phyloP scores from a whole-genome alignment of 2,113 vertebrate genomes.

The Casuarius casuarius region DNA sequence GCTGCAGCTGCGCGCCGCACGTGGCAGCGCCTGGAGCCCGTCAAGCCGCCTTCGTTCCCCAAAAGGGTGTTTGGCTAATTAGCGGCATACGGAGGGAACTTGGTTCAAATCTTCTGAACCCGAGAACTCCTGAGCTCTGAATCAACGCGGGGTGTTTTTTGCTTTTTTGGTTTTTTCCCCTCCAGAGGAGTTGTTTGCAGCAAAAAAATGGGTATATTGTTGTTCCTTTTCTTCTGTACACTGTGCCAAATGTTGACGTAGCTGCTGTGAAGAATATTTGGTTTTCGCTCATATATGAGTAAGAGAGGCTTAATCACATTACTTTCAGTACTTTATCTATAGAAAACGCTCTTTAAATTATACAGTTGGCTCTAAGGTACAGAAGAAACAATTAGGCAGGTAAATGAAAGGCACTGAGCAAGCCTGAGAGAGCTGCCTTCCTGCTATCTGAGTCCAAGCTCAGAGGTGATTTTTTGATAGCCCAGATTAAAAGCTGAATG shows the following conservation, averaged over 20 bases:
- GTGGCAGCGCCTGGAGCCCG: not conserved
- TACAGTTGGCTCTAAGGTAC: not conserved
- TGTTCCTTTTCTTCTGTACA: not conserved
- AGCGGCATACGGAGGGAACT: not conserved
- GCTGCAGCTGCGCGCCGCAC: not conserved
- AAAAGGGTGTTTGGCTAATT: not conserved
- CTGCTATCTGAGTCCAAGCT: not conserved
- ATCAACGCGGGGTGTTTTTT: not conserved
- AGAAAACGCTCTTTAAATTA: not conserved
- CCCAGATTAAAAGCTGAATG: not conserved
- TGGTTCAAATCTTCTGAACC: not conserved
- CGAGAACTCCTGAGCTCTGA: not conserved
- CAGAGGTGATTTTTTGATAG: not conserved
- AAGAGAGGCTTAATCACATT: not conserved
- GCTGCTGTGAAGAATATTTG: not conserved
- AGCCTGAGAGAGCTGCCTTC: not conserved
- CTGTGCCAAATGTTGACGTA: not conserved
- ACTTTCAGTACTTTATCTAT: not conserved
- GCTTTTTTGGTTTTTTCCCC: too few species aligned
- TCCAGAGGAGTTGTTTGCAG: not conserved
- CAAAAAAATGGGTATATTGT: accelerated
- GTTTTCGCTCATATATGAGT: not conserved
- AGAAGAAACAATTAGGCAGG: not conserved
- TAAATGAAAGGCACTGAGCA: not conserved
- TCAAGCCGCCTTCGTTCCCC: not conserved